Percentiles rank a stretch among this genome's conserved stretches.
phyloP scores from a whole-genome alignment of 2,888 invertebrate genomes.

The Latrodectus hesperus region DNA sequence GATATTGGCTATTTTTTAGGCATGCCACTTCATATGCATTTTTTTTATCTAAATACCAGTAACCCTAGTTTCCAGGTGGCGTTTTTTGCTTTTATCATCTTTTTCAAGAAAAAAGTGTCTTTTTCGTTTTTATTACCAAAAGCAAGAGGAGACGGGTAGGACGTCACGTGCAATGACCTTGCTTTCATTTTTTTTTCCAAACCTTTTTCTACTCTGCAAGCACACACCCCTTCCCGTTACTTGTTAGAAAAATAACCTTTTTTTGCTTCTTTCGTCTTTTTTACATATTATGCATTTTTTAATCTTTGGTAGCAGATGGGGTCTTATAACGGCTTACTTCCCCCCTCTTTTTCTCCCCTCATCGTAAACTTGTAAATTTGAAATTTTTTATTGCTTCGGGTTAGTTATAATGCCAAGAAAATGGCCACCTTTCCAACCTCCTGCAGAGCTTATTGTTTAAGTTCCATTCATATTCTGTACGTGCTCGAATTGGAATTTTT shows the following conservation, averaged over 20 bases:
- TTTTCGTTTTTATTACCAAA: constrained; percentile 39
- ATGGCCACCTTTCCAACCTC: constrained; percentile 63
- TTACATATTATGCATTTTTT: constrained; percentile 56
- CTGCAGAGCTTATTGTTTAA: constrained; percentile 66
- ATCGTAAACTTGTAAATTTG: constrained; percentile 68
- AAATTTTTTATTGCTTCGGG: constrained; percentile 64
- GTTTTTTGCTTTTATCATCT: constrained; percentile 66
- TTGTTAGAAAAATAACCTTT: constrained; percentile 60
- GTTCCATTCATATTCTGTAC: constrained; percentile 65
- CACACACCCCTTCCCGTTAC: constrained; percentile 65
- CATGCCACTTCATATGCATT: constrained; percentile 32
- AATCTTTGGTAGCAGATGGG: constrained; percentile 66
- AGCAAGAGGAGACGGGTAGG: constrained; percentile 17
- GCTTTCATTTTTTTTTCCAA: constrained; percentile 48
- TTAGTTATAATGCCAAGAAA: constrained; percentile 69
- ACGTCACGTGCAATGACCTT: constrained; percentile 61
- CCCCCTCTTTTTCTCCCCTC: constrained; percentile 16
- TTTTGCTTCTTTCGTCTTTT: constrained; percentile 37
- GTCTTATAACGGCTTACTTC: constrained; percentile 56
- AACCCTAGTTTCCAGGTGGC: constrained; percentile 68
- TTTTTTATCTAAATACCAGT: constrained; percentile 6
- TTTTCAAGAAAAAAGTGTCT: constrained; percentile 52
- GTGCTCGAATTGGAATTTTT: constrained; percentile 60
- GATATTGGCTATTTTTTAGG: constrained; percentile 26
- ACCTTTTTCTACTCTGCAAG: constrained; percentile 38